Evolutionary conservation across 1,140 invertebrate genomes (phyloP), one percentile per base, ranked within the genome.

Genomic region (Drosophila kurseongensis): DNA sequence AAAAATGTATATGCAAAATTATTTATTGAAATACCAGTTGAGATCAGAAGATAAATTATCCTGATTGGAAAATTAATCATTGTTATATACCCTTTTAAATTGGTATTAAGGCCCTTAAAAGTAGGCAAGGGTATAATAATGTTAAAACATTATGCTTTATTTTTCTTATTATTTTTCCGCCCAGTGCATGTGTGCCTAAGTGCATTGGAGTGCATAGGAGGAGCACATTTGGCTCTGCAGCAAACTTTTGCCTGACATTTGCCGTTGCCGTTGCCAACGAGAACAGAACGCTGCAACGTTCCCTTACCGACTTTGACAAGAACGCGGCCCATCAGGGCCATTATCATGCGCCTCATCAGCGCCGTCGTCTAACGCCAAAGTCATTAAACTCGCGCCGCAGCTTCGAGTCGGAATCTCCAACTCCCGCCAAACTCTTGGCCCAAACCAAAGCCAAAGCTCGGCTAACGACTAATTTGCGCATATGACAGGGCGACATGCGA

Each of bases 381-480:
- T 84, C 80, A 84, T 84, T 84, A 84, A 84, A 84, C 80, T 84
- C 81, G 65, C 61, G 66, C 48, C 54, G 41, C 50, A 75, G 76
- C 76, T 73, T 75, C 75, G 29, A 57, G 41, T 27, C 14, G 18
- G 13, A 16, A 32, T 16, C 52, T 16, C 23, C 29, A 45, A 35
- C 38, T 18, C 18, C 18, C 18, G 18, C 18, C 18, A 18, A 45
- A 12, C 67, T 61, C 12, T 29, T 40, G 61, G 63, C 32, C 66
- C 52, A 67, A 83, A 84, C 59, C 55, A 67, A 50, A 51, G 35
- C 55, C 54, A 68, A 80, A 80, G 59, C 71, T 66, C 59, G 79
- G 81, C 83, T 88, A 86, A 88, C 83, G 82, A 86, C 83, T 86
- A 86, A 86, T 86, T 86, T 86, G 79, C 83, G 83, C 79, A 86